Evolutionary conservation across 2,113 vertebrate species (phyloP).

Genomic region (Pterocles gutturalis): DNA sequence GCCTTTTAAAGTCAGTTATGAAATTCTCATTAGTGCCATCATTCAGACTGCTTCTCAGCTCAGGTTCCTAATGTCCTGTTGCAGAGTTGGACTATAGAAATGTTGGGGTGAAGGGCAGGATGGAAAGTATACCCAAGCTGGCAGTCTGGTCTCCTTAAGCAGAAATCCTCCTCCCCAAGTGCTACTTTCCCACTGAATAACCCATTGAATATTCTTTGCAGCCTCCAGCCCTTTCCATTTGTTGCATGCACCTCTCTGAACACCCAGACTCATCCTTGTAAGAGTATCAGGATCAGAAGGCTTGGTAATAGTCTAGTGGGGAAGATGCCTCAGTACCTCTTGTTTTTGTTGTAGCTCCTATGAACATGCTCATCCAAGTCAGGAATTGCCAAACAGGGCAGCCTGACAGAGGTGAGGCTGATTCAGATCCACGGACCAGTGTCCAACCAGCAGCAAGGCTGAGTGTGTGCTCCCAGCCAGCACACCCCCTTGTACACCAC

Average conservation of each 20-base stretch:
- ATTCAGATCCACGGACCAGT: rapidly evolving
- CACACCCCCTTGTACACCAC: not conserved
- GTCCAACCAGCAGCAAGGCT: not conserved
- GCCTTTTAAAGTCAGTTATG: not conserved
- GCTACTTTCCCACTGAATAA: not conserved
- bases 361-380: not conserved
- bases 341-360: not conserved
- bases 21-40: not conserved
- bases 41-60: not conserved
- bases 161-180: not conserved
- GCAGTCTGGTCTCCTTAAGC: not conserved
- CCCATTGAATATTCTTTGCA: not conserved
- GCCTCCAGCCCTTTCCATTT: not conserved
- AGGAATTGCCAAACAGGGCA: not conserved
- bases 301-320: not conserved
- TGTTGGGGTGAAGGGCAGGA: not conserved
- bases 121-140: not conserved
- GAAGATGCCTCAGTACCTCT: not conserved
- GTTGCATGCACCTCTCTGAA: not conserved
- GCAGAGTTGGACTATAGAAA: not conserved
- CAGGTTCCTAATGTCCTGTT: not conserved
- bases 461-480: rapidly evolving
- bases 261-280: not conserved
- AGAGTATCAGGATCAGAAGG: not conserved
- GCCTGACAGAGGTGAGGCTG: not conserved